These are phyloP conservation scores for Portevinia maculata DNA, from an alignment of 2,888 invertebrate genomes.

Conservation along the genomic window DNA sequence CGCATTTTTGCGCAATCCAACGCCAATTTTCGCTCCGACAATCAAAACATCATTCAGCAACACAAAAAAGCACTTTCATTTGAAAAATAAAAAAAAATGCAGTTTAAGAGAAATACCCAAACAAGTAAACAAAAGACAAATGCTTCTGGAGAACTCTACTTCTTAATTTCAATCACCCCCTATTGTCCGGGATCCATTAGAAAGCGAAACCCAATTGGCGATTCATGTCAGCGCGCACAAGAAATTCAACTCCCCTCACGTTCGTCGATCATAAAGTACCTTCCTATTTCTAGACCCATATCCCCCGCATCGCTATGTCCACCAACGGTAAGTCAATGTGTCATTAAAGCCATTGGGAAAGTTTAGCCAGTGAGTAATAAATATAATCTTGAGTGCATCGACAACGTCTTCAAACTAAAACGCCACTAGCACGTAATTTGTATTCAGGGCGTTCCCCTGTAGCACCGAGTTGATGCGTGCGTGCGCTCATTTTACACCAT, in stretches of 20 bases:
- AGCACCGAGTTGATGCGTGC: conserved; percentile 33
- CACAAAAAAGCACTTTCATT: conserved; percentile 32
- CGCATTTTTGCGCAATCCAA: conserved; percentile 30
- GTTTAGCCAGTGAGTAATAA: conserved; percentile 55
- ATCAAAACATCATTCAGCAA: conserved; percentile 14
- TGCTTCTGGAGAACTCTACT: not conserved
- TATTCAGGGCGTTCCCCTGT: conserved; percentile 63
- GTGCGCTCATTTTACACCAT: conserved; percentile 36
- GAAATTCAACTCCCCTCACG: conserved; percentile 34
- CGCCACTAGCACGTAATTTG: conserved; percentile 53
- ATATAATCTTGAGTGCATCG: conserved; percentile 49
- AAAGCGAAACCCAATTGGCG: conserved; percentile 70
- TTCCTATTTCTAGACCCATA: conserved; percentile 43
- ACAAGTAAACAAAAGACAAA: conserved; percentile 27
- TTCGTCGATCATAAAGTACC: conserved; percentile 1
- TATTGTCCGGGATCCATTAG: conserved; percentile 46
- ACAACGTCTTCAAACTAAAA: conserved; percentile 51
- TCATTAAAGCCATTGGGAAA: conserved; percentile 69
- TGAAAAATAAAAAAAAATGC: conserved; percentile 17
- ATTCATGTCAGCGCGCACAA: conserved; percentile 57
- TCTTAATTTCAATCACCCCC: conserved; percentile 40
- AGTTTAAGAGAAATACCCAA: conserved; percentile 25
- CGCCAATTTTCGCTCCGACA: not conserved
- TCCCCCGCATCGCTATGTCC: conserved; percentile 43
- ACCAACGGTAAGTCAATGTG: conserved; percentile 60